Evolutionary conservation across 2,797 vertebrate genomes (phyloP), one percentile per base, ranked within the genome.

Genomic region (Liparis tanakae): DNA sequence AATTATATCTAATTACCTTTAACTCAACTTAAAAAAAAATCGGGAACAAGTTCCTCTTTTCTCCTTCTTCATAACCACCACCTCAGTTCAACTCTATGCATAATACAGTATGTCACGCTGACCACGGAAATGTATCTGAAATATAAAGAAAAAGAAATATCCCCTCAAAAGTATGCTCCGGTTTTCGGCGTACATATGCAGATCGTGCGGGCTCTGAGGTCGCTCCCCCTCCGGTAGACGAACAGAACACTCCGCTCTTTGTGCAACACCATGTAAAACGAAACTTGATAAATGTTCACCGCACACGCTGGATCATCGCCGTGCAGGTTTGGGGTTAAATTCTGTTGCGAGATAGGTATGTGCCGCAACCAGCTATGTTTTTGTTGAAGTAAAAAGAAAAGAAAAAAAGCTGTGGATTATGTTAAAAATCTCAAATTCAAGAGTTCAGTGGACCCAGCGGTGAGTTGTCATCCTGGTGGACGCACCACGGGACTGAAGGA

Each of bases 271-370:
- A 72, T 90, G 85, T 80, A 83, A 89, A 89, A 85, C 7, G 79
- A 88, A 87, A 89, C 89, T 88, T 90, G 88, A 91, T 88, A 89
- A 90, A 91, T 87, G 87, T 82, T 79, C 82, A 74, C 76, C 60
- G 36, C 77, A 74, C 78, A 86, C 87, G 87, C 71, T 67, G 67
- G 77, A 81, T 79, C 72, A 34, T 54, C 87, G 80, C 79, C 64
- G 67, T 83, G 56, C 59, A 76, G 36, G 77, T 82, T 84, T 84
- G 80, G 66, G 76, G 70, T 85, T 74, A 62, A 78, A 67, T 74
- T 69, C 34, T 84, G 85, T 78, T 84, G 87, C 88, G 74, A 72
- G 85, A 87, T 57, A 72, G 78, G 79, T 84, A 86, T 87, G 75
- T 73, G 54, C 82, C 15, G 0, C 79, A 63, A 75, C 62, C 60